phyloP scores from a whole-genome alignment of 2,797 vertebrate species.

The Chelon labrosus region DNA sequence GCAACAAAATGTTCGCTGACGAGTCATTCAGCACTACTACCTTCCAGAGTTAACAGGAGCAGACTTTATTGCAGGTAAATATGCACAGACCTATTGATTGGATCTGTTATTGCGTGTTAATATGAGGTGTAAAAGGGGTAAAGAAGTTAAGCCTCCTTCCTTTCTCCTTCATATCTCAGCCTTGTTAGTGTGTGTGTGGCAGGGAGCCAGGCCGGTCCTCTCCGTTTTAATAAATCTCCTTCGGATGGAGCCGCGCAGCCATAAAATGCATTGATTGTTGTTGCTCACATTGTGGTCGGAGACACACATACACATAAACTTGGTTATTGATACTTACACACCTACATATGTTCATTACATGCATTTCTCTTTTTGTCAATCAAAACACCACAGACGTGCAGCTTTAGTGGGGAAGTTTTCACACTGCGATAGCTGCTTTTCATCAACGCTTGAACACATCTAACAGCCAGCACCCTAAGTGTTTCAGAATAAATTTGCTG shows the following conservation, averaged over 20 bases:
- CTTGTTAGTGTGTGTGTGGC: constrained; percentile 63
- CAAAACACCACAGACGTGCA: background rate
- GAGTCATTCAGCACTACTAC: background rate
- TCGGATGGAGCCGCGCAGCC: constrained; percentile 77
- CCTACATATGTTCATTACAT: constrained; percentile 22
- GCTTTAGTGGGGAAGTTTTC: background rate
- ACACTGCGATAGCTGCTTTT: background rate
- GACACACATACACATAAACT: constrained; percentile 35
- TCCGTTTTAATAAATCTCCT: constrained; percentile 84
- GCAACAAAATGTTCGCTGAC: background rate
- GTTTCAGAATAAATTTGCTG: background rate
- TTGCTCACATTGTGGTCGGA: constrained; percentile 73
- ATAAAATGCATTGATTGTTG: constrained; percentile 81
- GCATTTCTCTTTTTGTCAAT: background rate
- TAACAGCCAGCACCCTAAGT: background rate
- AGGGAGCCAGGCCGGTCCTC: constrained; percentile 68
- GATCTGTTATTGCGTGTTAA: background rate
- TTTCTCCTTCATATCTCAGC: constrained; percentile 34
- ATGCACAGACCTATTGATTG: constrained; percentile 1
- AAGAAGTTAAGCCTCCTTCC: constrained; percentile 19
- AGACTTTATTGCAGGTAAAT: background rate
- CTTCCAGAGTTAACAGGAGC: background rate
- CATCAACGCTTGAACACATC: constrained; percentile 22
- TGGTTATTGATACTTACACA: constrained; percentile 40
- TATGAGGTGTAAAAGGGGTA: background rate